Base-by-base conservation (phyloP, 2,888 invertebrate genomes). In the Apamea anceps region DNA sequence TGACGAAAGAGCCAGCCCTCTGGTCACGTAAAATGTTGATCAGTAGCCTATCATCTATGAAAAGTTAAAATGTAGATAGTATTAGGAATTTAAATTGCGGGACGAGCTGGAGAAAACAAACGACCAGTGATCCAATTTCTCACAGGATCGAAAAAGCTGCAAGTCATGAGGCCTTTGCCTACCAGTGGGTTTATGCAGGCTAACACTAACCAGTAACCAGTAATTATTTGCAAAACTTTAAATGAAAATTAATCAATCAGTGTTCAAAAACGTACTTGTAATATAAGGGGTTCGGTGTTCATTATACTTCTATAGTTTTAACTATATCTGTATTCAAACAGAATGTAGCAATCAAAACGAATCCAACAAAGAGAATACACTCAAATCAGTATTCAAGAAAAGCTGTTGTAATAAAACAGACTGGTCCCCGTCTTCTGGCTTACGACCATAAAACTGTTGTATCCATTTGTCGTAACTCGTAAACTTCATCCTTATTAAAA, bases 371-470 rank as follows among this genome's bases (percentile, higher is more conserved):
- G 73, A 79, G 75, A 82, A 78, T 72, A 80, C 66, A 76, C 71
- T 80, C 45, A 63, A 80, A 81, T 89, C 82, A 85, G 86, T 86
- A 89, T 87, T 87, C 88, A 81, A 80, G 85, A 79, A 80, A 77
- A 89, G 78, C 73, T 60, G 51, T 57, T 28, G 74, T 72, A 79
- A 88, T 89, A 89, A 88, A 88, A 79, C 75, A 51, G 77, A 54
- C 80, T 75, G 74, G 72, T 73, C 84, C 79, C 68, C 57, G 76
- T 82, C 75, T 84, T 72, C 57, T 66, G 76, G 21, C 79, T 78
- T 75, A 79, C 72, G 75, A 48, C 65, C 51, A 83, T 87, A 81
- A 86, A 80, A 78, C 45, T n/a, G 72, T 62, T 83, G 77, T 77
- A 75, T 75, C 77, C 75, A 86, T 86, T 79, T 81, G 78, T 81